phyloP scores from a whole-genome alignment of 30 jellyfish, hydroid and myxozoan species.

The Pseudorhiza aurosa region DNA sequence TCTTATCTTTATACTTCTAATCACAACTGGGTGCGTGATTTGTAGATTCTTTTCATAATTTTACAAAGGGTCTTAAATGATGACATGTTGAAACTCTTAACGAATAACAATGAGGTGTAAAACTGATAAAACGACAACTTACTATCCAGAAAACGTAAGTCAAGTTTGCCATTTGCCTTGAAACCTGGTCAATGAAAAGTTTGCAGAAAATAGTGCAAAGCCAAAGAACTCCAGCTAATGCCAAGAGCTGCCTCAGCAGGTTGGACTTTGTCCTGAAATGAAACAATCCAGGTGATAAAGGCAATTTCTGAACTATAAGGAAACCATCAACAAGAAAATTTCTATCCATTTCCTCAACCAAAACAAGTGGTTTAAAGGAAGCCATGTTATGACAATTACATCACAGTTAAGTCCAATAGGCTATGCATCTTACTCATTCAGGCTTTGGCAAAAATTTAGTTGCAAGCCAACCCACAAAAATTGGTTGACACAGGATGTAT shows the following conservation, averaged over 20 bases:
- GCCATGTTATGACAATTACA: no score
- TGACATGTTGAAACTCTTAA: no score
- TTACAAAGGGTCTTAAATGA: no score
- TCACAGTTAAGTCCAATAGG: no score
- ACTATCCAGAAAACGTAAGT: constrained; percentile 71
- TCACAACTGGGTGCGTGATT: no score
- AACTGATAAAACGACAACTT: neutral
- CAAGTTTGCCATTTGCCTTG: constrained; percentile 85
- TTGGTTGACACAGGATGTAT: no score
- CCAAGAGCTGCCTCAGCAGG: constrained; percentile 6
- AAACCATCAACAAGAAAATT: neutral
- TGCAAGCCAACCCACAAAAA: no score
- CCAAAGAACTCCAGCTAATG: constrained; percentile 43
- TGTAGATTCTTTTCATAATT: no score
- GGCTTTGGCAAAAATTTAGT: no score
- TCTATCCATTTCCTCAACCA: neutral
- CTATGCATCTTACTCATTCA: no score
- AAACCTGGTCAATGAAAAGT: constrained; percentile 34
- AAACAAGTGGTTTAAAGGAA: neutral
- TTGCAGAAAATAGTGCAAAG: constrained; percentile 7
- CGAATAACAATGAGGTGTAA: no score
- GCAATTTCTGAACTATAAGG: neutral
- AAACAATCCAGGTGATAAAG: neutral
- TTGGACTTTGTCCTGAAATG: constrained; percentile 13
- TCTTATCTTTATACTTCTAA: no score